Evolutionary conservation across 2,888 invertebrate species (phyloP).

Genomic region (Sinohyriopsis cumingii): DNA sequence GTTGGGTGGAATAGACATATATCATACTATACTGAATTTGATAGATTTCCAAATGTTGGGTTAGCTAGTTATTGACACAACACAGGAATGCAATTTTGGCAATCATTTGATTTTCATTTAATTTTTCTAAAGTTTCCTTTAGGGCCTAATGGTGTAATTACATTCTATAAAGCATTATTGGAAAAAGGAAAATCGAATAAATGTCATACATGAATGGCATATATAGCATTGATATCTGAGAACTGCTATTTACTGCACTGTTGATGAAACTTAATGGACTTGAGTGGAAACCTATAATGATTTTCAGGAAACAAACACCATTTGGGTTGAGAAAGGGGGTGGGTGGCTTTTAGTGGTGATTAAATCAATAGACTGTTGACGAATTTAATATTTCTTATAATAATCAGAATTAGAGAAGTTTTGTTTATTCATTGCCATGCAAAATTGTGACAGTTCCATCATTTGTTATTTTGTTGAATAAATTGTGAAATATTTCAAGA

Average conservation of each 20-base stretch:
- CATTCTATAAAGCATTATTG: conserved; percentile 27
- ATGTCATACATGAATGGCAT: conserved; percentile 14
- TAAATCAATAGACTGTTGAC: too few relatives aligned
- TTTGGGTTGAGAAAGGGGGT: too few relatives aligned
- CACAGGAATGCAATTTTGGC: conserved; percentile 11
- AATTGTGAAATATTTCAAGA: too few relatives aligned
- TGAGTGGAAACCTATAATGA: too few relatives aligned
- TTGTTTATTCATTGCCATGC: background rate
- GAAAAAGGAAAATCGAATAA: conserved; percentile 36
- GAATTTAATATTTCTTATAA: too few relatives aligned
- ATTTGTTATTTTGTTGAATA: conserved; percentile 4
- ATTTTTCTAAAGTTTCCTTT: conserved; percentile 37
- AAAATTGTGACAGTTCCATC: conserved; percentile 8
- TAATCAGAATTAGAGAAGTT: too few relatives aligned
- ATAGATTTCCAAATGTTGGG: conserved; percentile 1
- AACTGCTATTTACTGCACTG: too few relatives aligned
- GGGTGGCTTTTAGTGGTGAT: too few relatives aligned
- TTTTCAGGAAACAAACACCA: too few relatives aligned
- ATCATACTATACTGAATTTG: conserved; percentile 24
- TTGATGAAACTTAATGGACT: too few relatives aligned
- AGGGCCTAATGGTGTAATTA: conserved; percentile 39
- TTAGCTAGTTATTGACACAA: too few relatives aligned
- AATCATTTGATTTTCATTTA: conserved; percentile 40
- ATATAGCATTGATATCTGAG: too few relatives aligned
- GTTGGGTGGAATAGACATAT: conserved; percentile 10